Conservation (phyloP, 2,888 invertebrate species). For the Xiphydria camelus region DNA sequence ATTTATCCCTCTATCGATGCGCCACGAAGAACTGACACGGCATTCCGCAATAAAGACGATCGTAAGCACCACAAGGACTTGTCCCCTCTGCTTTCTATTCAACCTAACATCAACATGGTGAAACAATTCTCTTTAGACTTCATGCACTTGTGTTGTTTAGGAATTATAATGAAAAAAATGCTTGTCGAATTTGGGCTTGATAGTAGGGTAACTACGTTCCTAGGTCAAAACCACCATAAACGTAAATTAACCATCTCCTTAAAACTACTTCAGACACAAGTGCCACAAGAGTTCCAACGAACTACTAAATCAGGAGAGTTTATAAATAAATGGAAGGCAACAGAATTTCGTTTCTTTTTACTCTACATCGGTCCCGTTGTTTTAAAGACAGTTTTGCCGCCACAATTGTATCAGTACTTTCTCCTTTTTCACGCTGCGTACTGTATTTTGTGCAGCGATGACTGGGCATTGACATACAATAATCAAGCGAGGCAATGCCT, state of each 20-base stretch:
- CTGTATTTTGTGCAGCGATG: conserved; percentile 14
- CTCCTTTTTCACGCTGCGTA: conserved; percentile 13
- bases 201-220: neutral
- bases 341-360: conserved; percentile 17
- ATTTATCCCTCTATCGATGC: neutral
- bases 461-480: conserved; percentile 6
- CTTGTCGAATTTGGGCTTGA: neutral
- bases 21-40: conserved; percentile 1
- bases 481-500: conserved; percentile 11
- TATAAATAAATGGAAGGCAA: conserved; percentile 17
- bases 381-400: conserved; percentile 6
- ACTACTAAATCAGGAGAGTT: conserved; percentile 13
- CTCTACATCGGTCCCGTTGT: conserved; percentile 18
- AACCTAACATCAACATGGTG: conserved; percentile 9
- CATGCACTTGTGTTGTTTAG: conserved; percentile 15
- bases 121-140: conserved; percentile 10
- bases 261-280: neutral
- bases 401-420: conserved; percentile 12
- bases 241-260: neutral
- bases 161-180: conserved; percentile 13
- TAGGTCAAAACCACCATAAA: neutral
- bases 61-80: conserved; percentile 1
- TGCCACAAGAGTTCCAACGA: conserved; percentile 19
- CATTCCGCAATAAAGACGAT: conserved; percentile 12
- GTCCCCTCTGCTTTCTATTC: conserved; percentile 9